phyloP scores from a whole-genome alignment of 2,797 vertebrate species.

The Sciaenops ocellatus region DNA sequence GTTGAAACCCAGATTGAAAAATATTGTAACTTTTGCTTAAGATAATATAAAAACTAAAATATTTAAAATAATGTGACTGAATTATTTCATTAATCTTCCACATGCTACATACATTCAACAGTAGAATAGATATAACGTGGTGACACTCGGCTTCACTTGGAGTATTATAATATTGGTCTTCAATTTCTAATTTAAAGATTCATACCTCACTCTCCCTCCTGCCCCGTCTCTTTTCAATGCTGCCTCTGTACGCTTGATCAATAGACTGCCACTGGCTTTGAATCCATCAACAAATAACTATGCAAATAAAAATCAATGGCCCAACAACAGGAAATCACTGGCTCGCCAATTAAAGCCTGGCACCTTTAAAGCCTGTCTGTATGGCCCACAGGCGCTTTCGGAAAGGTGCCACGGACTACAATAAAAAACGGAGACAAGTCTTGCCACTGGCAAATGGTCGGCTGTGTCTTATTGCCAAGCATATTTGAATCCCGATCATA shows the following conservation, averaged over 20 bases:
- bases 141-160: background rate
- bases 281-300: conserved; percentile 86
- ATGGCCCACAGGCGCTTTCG: conserved; percentile 31
- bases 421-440: conserved; percentile 31
- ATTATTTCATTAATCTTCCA: background rate
- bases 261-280: conserved; percentile 77
- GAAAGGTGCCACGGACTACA: conserved; percentile 71
- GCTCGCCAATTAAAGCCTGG: conserved; percentile 81
- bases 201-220: conserved; percentile 37
- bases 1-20: background rate
- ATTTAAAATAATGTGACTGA: background rate
- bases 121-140: background rate
- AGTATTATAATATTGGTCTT: conserved; percentile 5
- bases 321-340: conserved; percentile 85
- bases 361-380: conserved; percentile 16
- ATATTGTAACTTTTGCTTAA: background rate
- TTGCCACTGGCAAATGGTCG: conserved; percentile 23
- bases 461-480: conserved; percentile 20
- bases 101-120: background rate
- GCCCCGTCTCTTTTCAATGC: conserved; percentile 41
- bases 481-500: conserved; percentile 5
- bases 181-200: conserved; percentile 46
- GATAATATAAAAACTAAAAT: background rate
- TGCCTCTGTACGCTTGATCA: conserved; percentile 68
- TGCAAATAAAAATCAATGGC: conserved; percentile 88